Conservation (phyloP, 2,113 vertebrate genomes). For the Hemibagrus wyckioides region DNA sequence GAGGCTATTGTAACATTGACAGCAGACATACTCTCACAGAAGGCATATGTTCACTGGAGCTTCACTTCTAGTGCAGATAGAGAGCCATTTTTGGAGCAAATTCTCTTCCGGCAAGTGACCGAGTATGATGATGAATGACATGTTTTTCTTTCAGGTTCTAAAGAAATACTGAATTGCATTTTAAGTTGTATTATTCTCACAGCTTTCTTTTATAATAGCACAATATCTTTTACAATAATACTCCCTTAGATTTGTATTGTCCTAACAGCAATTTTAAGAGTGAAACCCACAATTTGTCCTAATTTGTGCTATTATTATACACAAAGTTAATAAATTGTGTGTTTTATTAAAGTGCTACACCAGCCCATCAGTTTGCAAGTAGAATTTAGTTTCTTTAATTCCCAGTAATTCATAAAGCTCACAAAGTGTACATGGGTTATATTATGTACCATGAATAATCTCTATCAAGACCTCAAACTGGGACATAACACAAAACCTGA, state of each 20-base stretch:
- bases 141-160: background rate
- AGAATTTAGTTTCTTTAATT: background rate
- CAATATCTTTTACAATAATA: background rate
- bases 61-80: background rate
- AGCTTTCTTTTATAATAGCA: background rate
- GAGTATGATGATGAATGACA: background rate
- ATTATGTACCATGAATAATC: background rate
- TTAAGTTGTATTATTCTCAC: background rate
- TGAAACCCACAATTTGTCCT: background rate
- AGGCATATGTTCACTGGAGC: background rate
- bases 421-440: background rate
- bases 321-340: background rate
- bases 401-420: background rate
- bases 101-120: background rate
- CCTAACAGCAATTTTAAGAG: background rate
- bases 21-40: background rate
- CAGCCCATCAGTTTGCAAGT: background rate
- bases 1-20: background rate
- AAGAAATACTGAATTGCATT: background rate
- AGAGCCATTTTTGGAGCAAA: background rate
- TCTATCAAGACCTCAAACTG: background rate
- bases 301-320: background rate
- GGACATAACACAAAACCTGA: background rate
- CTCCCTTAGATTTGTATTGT: background rate
- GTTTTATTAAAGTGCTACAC: background rate